Evolutionary conservation across 2,888 invertebrate genomes (phyloP).

Genomic region (Hartigia nigra): DNA sequence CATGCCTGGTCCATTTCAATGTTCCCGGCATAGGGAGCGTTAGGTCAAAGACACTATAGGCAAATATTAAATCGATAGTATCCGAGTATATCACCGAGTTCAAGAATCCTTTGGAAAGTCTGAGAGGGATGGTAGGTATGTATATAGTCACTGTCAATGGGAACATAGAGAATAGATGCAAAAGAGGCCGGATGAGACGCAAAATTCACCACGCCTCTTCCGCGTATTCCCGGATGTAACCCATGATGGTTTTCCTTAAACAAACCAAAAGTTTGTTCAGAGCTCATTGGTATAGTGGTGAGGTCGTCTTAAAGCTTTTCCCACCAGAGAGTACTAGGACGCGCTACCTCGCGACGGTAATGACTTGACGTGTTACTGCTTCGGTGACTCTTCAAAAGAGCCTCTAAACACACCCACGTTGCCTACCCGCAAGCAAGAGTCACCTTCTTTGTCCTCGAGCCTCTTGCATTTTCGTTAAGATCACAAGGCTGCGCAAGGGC

Average conservation of each 20-base stretch:
- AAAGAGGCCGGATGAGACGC: conserved; percentile 33
- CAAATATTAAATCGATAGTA: neutral
- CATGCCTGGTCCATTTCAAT: neutral
- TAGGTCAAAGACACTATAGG: neutral
- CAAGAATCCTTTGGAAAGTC: conserved; percentile 29
- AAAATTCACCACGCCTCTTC: conserved; percentile 48
- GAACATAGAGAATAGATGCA: conserved; percentile 9
- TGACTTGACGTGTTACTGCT: conserved; percentile 37
- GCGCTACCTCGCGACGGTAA: conserved; percentile 15
- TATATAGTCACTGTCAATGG: conserved; percentile 1
- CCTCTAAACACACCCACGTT: neutral
- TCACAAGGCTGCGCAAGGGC: neutral
- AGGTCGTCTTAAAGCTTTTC: conserved; percentile 2
- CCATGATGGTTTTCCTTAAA: conserved; percentile 47
- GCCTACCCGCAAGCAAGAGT: neutral
- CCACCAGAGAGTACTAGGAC: neutral
- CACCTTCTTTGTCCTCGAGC: neutral
- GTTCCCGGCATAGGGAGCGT: neutral
- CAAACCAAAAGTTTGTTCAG: conserved; percentile 49
- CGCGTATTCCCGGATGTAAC: conserved; percentile 39
- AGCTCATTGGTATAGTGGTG: conserved; percentile 26
- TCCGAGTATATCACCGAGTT: neutral
- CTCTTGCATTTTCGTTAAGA: neutral
- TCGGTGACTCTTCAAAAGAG: conserved; percentile 26
- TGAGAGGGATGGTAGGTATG: neutral